Conservation (phyloP, 37 sponge, comb jelly and placozoan genomes). For the Lycopodina hypogea region DNA sequence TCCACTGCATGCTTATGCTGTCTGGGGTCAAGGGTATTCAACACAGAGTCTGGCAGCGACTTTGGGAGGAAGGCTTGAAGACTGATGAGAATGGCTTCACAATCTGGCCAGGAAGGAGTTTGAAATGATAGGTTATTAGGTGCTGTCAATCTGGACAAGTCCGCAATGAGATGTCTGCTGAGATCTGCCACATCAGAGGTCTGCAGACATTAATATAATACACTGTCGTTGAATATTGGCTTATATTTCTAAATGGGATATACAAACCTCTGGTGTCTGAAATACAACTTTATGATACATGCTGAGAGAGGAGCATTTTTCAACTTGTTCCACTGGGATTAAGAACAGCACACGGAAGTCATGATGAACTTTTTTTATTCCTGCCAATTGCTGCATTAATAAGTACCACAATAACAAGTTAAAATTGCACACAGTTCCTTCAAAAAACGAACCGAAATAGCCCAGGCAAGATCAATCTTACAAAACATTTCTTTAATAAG, state of each 20-base stretch:
- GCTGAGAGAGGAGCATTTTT: neutral
- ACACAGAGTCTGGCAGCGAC: neutral
- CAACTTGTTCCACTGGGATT: neutral
- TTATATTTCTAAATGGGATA: neutral
- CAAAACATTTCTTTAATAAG: too few species aligned
- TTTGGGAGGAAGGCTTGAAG: slow-evolving; percentile 19
- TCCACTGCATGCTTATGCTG: neutral
- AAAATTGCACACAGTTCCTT: too few species aligned
- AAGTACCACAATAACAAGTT: neutral
- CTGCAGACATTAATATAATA: neutral
- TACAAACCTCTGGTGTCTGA: neutral
- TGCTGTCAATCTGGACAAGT: neutral
- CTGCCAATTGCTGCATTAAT: neutral
- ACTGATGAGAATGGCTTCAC: neutral
- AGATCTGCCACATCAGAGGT: neutral
- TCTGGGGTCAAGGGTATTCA: neutral
- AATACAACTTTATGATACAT: neutral
- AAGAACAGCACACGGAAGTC: slow-evolving; percentile 19
- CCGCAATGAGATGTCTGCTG: neutral
- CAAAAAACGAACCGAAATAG: too few species aligned
- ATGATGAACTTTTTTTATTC: neutral
- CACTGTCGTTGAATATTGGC: too few species aligned
- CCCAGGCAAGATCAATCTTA: too few species aligned
- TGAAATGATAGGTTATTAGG: neutral
- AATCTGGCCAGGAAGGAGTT: neutral